Percentiles rank a stretch among this genome's conserved stretches.
These are phyloP conservation scores for Mixornis gularis DNA, from an alignment of 2,113 vertebrate species.

Conservation along the genomic window DNA sequence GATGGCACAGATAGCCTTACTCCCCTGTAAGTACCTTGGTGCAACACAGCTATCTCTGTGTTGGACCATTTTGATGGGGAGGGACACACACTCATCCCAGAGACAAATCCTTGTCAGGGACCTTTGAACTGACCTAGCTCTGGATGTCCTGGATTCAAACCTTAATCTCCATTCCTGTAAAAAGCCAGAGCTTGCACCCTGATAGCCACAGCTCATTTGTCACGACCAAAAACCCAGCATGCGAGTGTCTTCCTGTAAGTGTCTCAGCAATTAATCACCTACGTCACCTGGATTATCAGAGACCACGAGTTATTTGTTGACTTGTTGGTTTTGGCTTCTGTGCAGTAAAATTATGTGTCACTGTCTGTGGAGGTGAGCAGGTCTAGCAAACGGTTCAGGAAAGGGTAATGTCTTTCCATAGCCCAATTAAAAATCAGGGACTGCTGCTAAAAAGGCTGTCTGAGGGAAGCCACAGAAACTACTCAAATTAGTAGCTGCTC, in stretches of 20 bases:
- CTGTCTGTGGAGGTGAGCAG: background rate
- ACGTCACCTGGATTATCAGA: constrained; percentile 25
- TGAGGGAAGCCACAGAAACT: constrained; percentile 24
- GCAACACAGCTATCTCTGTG: background rate
- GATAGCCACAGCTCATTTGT: background rate
- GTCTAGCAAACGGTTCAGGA: constrained; percentile 21
- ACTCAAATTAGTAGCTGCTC: background rate
- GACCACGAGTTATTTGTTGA: background rate
- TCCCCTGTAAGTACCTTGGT: background rate
- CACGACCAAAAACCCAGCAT: background rate
- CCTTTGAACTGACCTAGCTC: background rate
- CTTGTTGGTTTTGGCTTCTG: constrained; percentile 46
- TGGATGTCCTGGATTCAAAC: background rate
- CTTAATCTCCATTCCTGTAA: background rate
- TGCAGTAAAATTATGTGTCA: constrained; percentile 4
- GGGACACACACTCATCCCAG: background rate
- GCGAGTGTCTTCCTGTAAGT: background rate
- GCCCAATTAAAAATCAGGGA: constrained; percentile 13
- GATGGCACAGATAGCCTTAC: background rate
- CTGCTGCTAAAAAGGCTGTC: constrained; percentile 34
- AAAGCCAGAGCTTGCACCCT: background rate
- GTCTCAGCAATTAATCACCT: constrained; percentile 5
- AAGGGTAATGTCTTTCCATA: constrained; percentile 27
- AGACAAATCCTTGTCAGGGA: background rate
- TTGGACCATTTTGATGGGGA: background rate